Conservation (phyloP, 2,888 invertebrate genomes). For the Acleris sparsana region DNA sequence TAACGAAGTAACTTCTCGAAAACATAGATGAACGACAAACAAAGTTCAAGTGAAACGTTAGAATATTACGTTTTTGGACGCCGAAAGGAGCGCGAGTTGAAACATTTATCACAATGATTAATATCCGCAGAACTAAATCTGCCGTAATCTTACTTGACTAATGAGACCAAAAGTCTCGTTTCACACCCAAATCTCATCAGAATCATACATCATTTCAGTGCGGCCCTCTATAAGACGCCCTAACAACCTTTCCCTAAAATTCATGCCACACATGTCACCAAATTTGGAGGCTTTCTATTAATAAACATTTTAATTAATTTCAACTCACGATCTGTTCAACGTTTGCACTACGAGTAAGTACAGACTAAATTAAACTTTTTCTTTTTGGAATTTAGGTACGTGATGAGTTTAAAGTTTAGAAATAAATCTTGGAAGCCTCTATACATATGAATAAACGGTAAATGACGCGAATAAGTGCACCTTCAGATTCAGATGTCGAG, state of each 20-base stretch:
- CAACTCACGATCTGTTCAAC: background rate
- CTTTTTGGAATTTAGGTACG: conserved; percentile 3
- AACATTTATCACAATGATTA: conserved; percentile 36
- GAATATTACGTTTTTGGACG: conserved; percentile 12
- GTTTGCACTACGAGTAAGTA: background rate
- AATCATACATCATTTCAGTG: conserved; percentile 31
- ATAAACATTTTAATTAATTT: background rate
- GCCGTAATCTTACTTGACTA: conserved; percentile 33
- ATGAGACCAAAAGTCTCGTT: conserved; percentile 35
- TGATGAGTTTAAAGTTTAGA: conserved; percentile 11
- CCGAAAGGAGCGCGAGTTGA: conserved; percentile 19
- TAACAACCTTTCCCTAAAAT: conserved; percentile 16
- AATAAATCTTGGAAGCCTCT: conserved; percentile 11
- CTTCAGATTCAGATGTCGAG: conserved; percentile 20
- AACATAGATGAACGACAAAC: background rate
- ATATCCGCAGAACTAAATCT: conserved; percentile 31
- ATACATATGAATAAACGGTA: conserved; percentile 16
- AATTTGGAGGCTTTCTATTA: background rate
- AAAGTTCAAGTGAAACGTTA: conserved; percentile 3
- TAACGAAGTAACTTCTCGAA: no score
- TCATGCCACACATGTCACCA: conserved; percentile 18
- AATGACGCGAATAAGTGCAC: conserved; percentile 27
- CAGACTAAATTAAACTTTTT: background rate
- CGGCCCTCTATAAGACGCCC: conserved; percentile 7
- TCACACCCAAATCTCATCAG: conserved; percentile 30